These are phyloP conservation scores for Pseudorhombus dupliciocellatus DNA, from an alignment of 2,113 vertebrate genomes.

Conservation along the genomic window DNA sequence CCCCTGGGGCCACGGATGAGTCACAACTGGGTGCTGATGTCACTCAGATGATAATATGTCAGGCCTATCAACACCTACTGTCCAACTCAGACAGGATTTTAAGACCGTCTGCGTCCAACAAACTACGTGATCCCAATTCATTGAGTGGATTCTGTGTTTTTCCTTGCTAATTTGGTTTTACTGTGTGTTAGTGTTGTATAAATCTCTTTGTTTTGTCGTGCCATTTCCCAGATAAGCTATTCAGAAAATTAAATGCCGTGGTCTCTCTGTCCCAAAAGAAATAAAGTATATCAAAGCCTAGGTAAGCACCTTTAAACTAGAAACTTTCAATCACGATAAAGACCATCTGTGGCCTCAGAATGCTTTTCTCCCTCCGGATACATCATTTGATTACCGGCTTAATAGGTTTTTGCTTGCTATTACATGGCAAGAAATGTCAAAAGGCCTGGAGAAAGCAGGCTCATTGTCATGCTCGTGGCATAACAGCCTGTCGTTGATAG, in stretches of 20 bases:
- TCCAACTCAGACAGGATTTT: slow-evolving; percentile 1
- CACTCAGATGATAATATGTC: slow-evolving; percentile 53
- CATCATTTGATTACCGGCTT: slow-evolving; percentile 75
- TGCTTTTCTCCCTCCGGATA: slow-evolving; percentile 60
- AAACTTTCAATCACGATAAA: slow-evolving; percentile 68
- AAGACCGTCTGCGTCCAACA: not conserved
- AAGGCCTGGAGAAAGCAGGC: slow-evolving; percentile 67
- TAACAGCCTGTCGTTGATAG: slow-evolving; percentile 58
- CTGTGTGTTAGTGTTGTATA: slow-evolving; percentile 16
- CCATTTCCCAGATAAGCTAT: slow-evolving; percentile 54
- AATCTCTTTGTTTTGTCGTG: slow-evolving; percentile 11
- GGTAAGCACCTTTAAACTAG: slow-evolving; percentile 62
- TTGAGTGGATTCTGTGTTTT: not conserved
- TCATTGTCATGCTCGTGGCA: slow-evolving; percentile 71
- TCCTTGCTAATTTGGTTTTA: slow-evolving; percentile 6
- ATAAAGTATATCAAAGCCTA: slow-evolving; percentile 45
- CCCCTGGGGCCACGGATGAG: slow-evolving; percentile 51
- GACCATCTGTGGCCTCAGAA: slow-evolving; percentile 54
- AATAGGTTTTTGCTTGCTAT: slow-evolving; percentile 75
- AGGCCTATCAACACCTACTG: slow-evolving; percentile 32
- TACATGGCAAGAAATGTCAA: slow-evolving; percentile 73
- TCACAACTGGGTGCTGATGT: slow-evolving; percentile 68
- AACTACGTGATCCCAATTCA: slow-evolving; percentile 1
- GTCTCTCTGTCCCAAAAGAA: slow-evolving; percentile 61
- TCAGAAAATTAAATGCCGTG: slow-evolving; percentile 51